phyloP scores from a whole-genome alignment of 1,140 invertebrate genomes.

The Formica exsecta region DNA sequence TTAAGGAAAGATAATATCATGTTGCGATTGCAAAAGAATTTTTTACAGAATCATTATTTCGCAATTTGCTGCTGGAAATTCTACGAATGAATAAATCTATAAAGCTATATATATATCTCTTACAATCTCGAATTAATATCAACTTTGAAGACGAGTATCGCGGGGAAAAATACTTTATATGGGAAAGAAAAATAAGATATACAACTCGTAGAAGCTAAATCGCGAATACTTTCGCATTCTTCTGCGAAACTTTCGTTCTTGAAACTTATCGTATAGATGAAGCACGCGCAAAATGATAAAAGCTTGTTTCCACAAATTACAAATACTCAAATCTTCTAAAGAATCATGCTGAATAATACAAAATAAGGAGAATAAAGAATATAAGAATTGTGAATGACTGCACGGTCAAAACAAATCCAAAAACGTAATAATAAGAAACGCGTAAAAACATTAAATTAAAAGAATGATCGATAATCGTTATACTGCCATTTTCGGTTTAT shows the following conservation, averaged over 20 bases:
- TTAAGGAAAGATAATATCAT: slow-evolving; percentile 5
- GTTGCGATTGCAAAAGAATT: not conserved
- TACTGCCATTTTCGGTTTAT: not conserved
- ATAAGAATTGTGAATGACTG: not conserved
- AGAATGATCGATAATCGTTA: not conserved
- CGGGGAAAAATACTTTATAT: not conserved
- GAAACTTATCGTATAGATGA: not conserved
- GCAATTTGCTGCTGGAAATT: not conserved
- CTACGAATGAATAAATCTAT: not conserved
- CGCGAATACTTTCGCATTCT: not conserved
- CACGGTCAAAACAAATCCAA: not conserved
- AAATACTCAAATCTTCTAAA: slow-evolving; percentile 19
- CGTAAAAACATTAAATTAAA: not conserved
- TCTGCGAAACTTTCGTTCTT: not conserved
- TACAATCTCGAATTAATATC: not conserved
- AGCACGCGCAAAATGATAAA: not conserved
- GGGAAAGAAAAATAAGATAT: not conserved
- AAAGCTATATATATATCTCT: not conserved
- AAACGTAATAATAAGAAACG: not conserved
- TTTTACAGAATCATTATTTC: not conserved
- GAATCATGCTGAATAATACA: not conserved
- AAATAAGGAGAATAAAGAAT: not conserved
- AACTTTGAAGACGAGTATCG: not conserved
- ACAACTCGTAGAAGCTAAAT: not conserved
- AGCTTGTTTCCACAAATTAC: not conserved